phyloP scores from a whole-genome alignment of 92 coral and sea anemone genomes.

The Palythoa caribaeorum region DNA sequence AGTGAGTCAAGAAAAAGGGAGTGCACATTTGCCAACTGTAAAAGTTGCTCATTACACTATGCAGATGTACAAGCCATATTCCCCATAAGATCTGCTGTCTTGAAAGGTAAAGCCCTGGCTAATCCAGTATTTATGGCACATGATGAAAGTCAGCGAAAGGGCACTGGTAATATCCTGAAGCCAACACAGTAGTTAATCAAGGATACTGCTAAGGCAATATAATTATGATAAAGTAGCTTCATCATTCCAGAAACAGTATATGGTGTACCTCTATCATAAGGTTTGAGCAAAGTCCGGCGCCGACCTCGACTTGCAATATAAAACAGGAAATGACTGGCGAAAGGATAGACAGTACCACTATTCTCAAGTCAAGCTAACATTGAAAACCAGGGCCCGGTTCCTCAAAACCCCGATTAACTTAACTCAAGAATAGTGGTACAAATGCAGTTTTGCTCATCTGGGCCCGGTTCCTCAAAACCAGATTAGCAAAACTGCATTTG shows the following conservation, averaged over 20 bases:
- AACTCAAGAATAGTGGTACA: no score
- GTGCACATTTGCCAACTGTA: not conserved
- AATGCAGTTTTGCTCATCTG: no score
- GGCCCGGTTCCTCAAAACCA: no score
- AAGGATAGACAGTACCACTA: constrained; percentile 41
- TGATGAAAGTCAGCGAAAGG: constrained; percentile 9
- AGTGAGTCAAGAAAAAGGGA: not conserved
- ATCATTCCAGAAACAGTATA: constrained; percentile 21
- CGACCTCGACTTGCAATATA: constrained; percentile 38
- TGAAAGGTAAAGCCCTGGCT: constrained; percentile 31
- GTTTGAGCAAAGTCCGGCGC: not conserved
- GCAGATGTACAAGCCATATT: constrained; percentile 24
- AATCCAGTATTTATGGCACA: constrained; percentile 15
- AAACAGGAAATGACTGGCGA: constrained; percentile 41
- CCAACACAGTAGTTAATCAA: constrained; percentile 11
- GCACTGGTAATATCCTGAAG: constrained; percentile 11
- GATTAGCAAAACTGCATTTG: constrained; percentile 42
- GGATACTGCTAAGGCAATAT: constrained; percentile 23
- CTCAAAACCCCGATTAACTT: no score
- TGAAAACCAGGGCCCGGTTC: constrained; percentile 53
- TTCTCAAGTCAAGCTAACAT: constrained; percentile 33
- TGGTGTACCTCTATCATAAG: constrained; percentile 27
- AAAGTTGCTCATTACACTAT: not conserved
- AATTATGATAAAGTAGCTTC: constrained; percentile 1
- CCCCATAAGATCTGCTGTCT: constrained; percentile 14